Percentiles rank a stretch among this genome's conserved stretches.
These are phyloP conservation scores for Heliopora coerulea DNA, from an alignment of 92 coral and sea anemone genomes.

Conservation along the genomic window DNA sequence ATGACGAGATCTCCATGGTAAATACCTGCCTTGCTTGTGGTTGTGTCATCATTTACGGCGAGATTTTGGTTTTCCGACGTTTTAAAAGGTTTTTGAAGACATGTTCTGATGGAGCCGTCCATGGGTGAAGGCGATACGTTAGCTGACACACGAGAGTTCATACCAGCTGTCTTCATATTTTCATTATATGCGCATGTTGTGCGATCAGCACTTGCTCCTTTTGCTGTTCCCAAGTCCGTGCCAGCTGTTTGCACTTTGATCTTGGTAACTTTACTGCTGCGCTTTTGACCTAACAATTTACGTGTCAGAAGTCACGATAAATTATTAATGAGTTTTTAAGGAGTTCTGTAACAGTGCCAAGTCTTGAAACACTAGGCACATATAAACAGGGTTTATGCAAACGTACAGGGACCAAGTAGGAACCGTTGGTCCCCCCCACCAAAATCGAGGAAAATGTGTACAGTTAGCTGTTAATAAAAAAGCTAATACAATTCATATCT, in stretches of 20 bases:
- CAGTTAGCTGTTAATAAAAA: too few relatives aligned
- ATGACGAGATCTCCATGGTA: slow-evolving; percentile 31
- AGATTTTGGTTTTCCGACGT: neutral
- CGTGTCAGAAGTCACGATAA: too few relatives aligned
- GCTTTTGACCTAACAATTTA: slow-evolving; percentile 25
- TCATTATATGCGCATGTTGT: neutral
- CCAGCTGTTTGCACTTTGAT: slow-evolving; percentile 36
- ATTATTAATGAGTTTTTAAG: too few relatives aligned
- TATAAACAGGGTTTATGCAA: too few relatives aligned
- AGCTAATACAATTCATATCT: too few relatives aligned
- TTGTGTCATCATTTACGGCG: neutral
- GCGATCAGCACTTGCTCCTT: too few relatives aligned
- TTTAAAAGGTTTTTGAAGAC: slow-evolving; percentile 1
- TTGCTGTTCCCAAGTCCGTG: neutral
- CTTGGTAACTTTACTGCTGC: slow-evolving; percentile 19
- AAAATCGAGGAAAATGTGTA: too few relatives aligned
- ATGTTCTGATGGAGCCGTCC: neutral
- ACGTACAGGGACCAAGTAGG: too few relatives aligned
- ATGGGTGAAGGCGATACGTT: neutral
- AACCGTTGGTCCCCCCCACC: too few relatives aligned
- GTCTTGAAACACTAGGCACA: too few relatives aligned
- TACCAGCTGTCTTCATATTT: neutral
- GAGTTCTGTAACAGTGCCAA: too few relatives aligned
- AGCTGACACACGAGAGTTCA: neutral
- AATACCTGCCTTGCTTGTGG: neutral